Percentiles rank a stretch among this genome's conserved stretches.
Evolutionary conservation across 2,797 vertebrate genomes (phyloP).

Genomic region (Ispidina picta): DNA sequence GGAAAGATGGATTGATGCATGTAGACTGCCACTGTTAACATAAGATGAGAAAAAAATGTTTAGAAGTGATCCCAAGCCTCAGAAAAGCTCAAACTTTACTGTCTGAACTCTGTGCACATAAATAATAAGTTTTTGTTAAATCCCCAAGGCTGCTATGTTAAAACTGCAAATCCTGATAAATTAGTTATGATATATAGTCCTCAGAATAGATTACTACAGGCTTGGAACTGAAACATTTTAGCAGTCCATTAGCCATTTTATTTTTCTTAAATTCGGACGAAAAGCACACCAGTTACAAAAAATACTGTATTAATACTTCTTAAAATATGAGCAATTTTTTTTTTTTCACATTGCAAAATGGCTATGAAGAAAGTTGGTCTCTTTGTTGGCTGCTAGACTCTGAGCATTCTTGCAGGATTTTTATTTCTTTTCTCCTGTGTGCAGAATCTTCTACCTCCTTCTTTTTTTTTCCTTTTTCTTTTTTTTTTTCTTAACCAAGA

Average conservation of each 20-base stretch:
- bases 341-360: not conserved
- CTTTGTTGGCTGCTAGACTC: not conserved
- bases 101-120: not conserved
- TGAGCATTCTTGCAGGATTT: not conserved
- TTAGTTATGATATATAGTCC: not conserved
- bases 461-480: not conserved
- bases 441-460: not conserved
- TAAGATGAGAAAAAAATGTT: not conserved
- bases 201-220: not conserved
- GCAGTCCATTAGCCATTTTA: not conserved
- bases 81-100: not conserved
- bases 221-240: constrained; percentile 8
- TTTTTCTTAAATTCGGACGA: not conserved
- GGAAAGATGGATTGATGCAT: not conserved
- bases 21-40: not conserved
- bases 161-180: constrained; percentile 39
- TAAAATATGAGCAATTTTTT: not conserved
- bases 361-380: not conserved
- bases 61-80: not conserved
- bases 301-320: not conserved
- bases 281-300: not conserved
- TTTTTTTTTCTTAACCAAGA: not conserved
- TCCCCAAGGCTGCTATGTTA: not conserved
- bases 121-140: constrained; percentile 36
- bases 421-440: not conserved